Evolutionary conservation across 2,888 invertebrate species (phyloP).

Genomic region (Mythimna lalbum): DNA sequence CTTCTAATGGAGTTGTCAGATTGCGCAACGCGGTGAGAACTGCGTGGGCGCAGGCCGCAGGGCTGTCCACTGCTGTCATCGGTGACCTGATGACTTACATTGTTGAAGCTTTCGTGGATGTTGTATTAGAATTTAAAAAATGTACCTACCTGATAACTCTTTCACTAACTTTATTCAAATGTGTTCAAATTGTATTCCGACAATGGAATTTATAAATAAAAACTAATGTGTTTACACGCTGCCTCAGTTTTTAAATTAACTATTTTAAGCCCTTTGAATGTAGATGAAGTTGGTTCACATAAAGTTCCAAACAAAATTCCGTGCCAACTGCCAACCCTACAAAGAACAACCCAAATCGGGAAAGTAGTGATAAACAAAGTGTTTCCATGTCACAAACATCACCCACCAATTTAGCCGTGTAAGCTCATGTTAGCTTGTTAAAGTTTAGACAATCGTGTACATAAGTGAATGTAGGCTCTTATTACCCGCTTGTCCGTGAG

Average conservation of each 20-base stretch:
- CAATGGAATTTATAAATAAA: background rate
- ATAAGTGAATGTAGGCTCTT: slow-evolving; percentile 71
- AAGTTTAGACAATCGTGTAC: slow-evolving; percentile 71
- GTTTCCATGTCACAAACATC: slow-evolving; percentile 70
- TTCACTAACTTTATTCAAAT: background rate
- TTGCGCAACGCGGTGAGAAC: slow-evolving; percentile 84
- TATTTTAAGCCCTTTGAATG: background rate
- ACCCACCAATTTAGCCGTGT: slow-evolving; percentile 65
- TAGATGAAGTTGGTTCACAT: background rate
- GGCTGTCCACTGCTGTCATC: slow-evolving; percentile 69
- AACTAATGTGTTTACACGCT: background rate
- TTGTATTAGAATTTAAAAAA: background rate
- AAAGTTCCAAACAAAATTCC: background rate
- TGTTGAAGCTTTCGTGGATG: slow-evolving; percentile 20
- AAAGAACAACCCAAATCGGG: slow-evolving; percentile 65
- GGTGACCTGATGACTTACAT: slow-evolving; percentile 49
- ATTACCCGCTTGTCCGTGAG: slow-evolving; percentile 67
- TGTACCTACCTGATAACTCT: background rate
- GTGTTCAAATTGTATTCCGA: background rate
- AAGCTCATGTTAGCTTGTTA: slow-evolving; percentile 67
- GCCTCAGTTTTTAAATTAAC: background rate
- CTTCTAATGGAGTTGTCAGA: slow-evolving; percentile 87
- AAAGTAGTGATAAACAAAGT: slow-evolving; percentile 76
- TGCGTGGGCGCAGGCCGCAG: slow-evolving; percentile 77
- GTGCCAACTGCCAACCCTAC: slow-evolving; percentile 63